Evolutionary conservation across 2,888 invertebrate genomes (phyloP).

Genomic region (Quadriops clusia): DNA sequence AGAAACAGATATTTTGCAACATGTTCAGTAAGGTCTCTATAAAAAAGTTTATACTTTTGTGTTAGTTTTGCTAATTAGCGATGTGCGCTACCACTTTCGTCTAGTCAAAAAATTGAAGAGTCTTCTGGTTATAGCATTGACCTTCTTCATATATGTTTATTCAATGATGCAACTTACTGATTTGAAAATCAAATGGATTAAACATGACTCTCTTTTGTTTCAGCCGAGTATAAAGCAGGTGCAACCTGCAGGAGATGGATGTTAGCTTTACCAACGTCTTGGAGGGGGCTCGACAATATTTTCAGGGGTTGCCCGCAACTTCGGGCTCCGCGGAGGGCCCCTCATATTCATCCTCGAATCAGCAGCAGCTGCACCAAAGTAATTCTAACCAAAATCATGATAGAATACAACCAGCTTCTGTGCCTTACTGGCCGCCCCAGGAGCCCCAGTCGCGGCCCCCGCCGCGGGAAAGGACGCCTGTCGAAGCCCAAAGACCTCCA

Average conservation of each 20-base stretch:
- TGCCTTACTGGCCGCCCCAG: constrained; percentile 14
- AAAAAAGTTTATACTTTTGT: no score
- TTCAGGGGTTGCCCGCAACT: constrained; percentile 61
- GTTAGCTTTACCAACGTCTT: constrained; percentile 67
- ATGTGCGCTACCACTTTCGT: no score
- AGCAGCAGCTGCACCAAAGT: constrained; percentile 20
- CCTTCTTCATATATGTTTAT: no score
- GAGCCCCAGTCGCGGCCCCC: constrained; percentile 14
- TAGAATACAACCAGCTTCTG: constrained; percentile 6
- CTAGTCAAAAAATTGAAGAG: no score
- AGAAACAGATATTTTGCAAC: no score
- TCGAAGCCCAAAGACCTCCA: constrained; percentile 20
- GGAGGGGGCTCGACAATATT: constrained; percentile 75
- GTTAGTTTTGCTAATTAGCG: no score
- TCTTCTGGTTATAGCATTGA: no score
- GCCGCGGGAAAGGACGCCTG: constrained; percentile 13
- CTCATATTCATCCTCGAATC: constrained; percentile 12
- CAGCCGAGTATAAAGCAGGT: constrained; percentile 13
- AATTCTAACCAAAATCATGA: constrained; percentile 18
- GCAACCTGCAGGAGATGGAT: constrained; percentile 53
- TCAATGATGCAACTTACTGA: no score
- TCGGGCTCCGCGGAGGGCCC: constrained; percentile 30
- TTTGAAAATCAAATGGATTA: no score
- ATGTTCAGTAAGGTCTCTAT: no score
- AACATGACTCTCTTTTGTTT: constrained; percentile 7